A percentile compares a stretch with the other conserved stretches of the same genome.
Conservation (phyloP, 2,797 vertebrate genomes). For the Myoxocephalus aenaeus region DNA sequence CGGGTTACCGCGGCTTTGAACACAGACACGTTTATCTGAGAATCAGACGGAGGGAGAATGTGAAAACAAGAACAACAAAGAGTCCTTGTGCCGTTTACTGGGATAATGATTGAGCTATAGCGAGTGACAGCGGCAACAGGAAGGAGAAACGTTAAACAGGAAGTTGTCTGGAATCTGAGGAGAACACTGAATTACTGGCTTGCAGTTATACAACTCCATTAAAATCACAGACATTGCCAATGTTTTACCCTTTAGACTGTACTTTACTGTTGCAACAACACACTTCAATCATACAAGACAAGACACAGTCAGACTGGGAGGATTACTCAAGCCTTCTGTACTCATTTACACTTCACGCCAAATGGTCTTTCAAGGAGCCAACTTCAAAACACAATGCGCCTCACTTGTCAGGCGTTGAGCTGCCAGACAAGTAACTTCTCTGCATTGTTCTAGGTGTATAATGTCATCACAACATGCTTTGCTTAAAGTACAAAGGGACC, state of each 20-base stretch:
- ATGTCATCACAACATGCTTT: neutral
- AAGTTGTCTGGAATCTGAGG: slow-evolving; percentile 67
- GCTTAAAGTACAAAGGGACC: neutral
- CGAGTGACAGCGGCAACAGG: slow-evolving; percentile 67
- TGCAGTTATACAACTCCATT: slow-evolving; percentile 26
- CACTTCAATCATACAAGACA: slow-evolving; percentile 5
- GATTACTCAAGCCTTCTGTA: slow-evolving; percentile 24
- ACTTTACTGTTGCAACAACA: slow-evolving; percentile 19
- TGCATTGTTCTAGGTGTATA: slow-evolving; percentile 8
- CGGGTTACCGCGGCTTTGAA: slow-evolving; percentile 74
- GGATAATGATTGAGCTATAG: slow-evolving; percentile 63
- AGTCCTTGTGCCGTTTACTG: slow-evolving; percentile 67
- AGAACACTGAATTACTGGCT: slow-evolving; percentile 21
- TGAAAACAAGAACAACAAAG: slow-evolving; percentile 66
- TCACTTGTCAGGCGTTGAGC: slow-evolving; percentile 1
- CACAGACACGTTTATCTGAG: slow-evolving; percentile 67
- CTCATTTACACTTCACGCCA: slow-evolving; percentile 25
- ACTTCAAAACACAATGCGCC: slow-evolving; percentile 50
- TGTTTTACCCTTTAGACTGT: slow-evolving; percentile 4
- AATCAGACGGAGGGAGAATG: slow-evolving; percentile 52
- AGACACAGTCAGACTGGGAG: slow-evolving; percentile 18
- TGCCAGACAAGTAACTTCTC: slow-evolving; percentile 10
- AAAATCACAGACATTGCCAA: slow-evolving; percentile 7
- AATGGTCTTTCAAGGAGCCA: slow-evolving; percentile 18
- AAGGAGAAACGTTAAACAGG: slow-evolving; percentile 79